Conservation (phyloP, 1,140 invertebrate genomes). For the Dendrolimus kikuchii region DNA sequence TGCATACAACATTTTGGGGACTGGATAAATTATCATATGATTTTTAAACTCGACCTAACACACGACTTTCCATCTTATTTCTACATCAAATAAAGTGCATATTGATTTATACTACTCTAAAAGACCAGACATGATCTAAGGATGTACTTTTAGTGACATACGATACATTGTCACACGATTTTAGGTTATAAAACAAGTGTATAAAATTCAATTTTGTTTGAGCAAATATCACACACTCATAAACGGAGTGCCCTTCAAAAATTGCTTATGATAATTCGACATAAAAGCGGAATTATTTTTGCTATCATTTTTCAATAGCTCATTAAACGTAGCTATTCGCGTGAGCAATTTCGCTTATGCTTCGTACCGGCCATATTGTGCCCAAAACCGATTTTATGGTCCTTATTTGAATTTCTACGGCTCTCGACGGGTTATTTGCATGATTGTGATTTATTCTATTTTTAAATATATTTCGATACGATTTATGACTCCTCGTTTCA, state of each 20-base stretch:
- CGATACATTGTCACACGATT: not conserved
- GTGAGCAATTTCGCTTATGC: conserved; percentile 10
- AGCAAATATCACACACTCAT: not conserved
- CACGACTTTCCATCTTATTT: conserved; percentile 16
- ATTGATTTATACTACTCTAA: conserved; percentile 1
- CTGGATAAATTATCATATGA: conserved; percentile 53
- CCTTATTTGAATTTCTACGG: conserved; percentile 55
- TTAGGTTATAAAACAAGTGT: not conserved
- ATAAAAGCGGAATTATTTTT: conserved; percentile 51
- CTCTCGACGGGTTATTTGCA: conserved; percentile 59
- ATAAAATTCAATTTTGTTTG: conserved; percentile 17
- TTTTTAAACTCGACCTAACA: no score
- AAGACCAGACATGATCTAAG: no score
- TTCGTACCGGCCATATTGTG: conserved; percentile 36
- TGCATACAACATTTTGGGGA: conserved; percentile 64
- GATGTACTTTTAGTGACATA: no score
- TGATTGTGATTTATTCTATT: conserved; percentile 66
- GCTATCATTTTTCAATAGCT: conserved; percentile 71
- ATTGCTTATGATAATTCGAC: conserved; percentile 61
- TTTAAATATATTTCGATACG: conserved; percentile 16
- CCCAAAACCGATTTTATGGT: conserved; percentile 58
- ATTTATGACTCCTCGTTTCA: conserved; percentile 29
- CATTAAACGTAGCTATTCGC: conserved; percentile 51
- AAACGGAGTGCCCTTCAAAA: conserved; percentile 50
- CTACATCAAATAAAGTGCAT: not conserved